Conservation (phyloP, 2,888 invertebrate genomes). For the Bedellia somnulentella region DNA sequence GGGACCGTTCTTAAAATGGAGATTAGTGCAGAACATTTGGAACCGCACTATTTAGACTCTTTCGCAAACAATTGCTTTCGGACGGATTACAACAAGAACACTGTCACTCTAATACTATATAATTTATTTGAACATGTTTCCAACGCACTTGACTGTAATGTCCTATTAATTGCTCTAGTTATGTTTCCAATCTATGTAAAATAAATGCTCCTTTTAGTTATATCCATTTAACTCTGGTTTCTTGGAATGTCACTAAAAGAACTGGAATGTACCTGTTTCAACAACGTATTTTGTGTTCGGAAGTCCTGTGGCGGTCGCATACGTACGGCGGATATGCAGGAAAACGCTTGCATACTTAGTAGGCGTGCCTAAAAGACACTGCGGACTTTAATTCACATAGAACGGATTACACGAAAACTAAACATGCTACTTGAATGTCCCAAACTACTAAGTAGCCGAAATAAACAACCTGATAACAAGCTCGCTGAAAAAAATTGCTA, state of each 20-base stretch:
- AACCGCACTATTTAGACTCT: conserved; percentile 40
- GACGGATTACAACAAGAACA: no score
- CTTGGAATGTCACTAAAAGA: conserved; percentile 57
- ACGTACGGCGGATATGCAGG: conserved; percentile 52
- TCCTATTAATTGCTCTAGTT: no score
- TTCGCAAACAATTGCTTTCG: no score
- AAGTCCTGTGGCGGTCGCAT: conserved; percentile 50
- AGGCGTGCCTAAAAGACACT: conserved; percentile 59
- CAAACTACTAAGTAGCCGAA: no score
- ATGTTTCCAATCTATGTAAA: no score
- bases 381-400: conserved; percentile 53
- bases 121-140: no score
- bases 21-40: conserved; percentile 57
- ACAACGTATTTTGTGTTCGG: conserved; percentile 56
- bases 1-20: conserved; percentile 60
- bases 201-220: no score
- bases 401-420: conserved; percentile 51
- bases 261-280: conserved; percentile 28
- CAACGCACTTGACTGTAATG: no score
- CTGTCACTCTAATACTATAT: no score
- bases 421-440: conserved; percentile 48
- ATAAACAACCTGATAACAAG: no score
- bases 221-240: no score
- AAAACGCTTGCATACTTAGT: conserved; percentile 59
- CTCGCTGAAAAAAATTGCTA: no score